Evolutionary conservation across 2,888 invertebrate genomes (phyloP).

Genomic region (Pristionchus japonicus): DNA sequence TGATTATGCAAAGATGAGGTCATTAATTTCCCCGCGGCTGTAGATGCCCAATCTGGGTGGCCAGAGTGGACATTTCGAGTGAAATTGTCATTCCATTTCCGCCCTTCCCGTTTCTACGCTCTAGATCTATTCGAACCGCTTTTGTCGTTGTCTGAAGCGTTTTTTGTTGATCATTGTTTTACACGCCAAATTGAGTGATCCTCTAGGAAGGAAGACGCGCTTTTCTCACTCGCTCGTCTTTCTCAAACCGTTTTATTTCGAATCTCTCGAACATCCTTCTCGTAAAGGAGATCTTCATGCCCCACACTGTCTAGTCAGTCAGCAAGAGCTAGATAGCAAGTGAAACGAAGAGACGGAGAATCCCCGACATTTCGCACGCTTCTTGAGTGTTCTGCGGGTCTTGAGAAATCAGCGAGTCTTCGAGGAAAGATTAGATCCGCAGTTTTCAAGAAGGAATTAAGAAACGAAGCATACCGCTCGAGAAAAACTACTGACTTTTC

Average conservation of each 20-base stretch:
- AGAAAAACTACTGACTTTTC: background rate
- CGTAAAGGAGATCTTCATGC: background rate
- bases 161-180: background rate
- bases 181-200: background rate
- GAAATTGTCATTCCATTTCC: background rate
- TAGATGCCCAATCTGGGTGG: background rate
- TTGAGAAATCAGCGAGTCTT: background rate
- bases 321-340: background rate
- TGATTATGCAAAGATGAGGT: conserved; percentile 38
- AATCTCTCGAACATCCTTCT: background rate
- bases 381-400: background rate
- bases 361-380: background rate
- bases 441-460: background rate
- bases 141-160: background rate
- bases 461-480: background rate
- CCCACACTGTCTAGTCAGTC: background rate
- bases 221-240: background rate
- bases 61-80: background rate
- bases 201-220: background rate
- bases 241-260: conserved; percentile 12
- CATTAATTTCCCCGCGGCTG: conserved; percentile 26
- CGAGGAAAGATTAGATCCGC: background rate
- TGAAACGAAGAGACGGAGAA: background rate
- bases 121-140: background rate
- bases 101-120: background rate